A percentile compares a stretch with the other conserved stretches of the same genome.
phyloP scores from a whole-genome alignment of 2,888 invertebrate genomes.

The Tetropium fuscum region DNA sequence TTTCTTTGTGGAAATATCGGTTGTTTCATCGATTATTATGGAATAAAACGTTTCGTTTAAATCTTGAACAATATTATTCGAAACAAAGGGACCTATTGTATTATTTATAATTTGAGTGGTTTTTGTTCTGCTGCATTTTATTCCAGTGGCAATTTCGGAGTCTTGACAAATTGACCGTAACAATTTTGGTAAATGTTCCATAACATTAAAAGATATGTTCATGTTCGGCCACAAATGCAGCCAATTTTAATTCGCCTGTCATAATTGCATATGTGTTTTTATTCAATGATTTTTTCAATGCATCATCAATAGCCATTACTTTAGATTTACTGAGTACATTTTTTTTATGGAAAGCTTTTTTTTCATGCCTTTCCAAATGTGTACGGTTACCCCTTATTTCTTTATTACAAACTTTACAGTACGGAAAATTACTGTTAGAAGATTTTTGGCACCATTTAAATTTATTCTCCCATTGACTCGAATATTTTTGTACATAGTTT shows the following conservation, averaged over 20 bases:
- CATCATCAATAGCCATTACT: too few relatives aligned
- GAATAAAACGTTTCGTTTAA: slow-evolving; percentile 30
- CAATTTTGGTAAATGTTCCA: slow-evolving; percentile 45
- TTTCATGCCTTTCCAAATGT: slow-evolving; percentile 19
- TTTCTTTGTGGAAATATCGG: slow-evolving; percentile 36
- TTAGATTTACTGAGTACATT: background rate
- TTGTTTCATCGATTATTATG: slow-evolving; percentile 32
- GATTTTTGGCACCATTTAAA: slow-evolving; percentile 24
- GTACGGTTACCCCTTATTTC: slow-evolving; percentile 7
- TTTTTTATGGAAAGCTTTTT: background rate
- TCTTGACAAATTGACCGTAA: slow-evolving; percentile 43
- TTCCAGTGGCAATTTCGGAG: slow-evolving; percentile 43
- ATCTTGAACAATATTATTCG: slow-evolving; percentile 17
- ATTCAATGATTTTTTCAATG: slow-evolving; percentile 6
- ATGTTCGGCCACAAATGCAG: slow-evolving; percentile 47
- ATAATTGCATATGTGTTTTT: slow-evolving; percentile 5
- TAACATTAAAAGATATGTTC: slow-evolving; percentile 46
- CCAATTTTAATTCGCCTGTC: slow-evolving; percentile 36
- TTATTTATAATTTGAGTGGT: slow-evolving; percentile 29
- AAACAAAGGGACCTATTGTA: background rate
- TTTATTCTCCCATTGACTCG: slow-evolving; percentile 19
- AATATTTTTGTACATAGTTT: too few relatives aligned
- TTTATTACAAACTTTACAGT: slow-evolving; percentile 17
- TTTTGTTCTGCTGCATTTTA: slow-evolving; percentile 44
- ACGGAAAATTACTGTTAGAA: background rate